Base-by-base conservation (phyloP, 1,140 invertebrate genomes). In the Druon quercuslanigerum region DNA sequence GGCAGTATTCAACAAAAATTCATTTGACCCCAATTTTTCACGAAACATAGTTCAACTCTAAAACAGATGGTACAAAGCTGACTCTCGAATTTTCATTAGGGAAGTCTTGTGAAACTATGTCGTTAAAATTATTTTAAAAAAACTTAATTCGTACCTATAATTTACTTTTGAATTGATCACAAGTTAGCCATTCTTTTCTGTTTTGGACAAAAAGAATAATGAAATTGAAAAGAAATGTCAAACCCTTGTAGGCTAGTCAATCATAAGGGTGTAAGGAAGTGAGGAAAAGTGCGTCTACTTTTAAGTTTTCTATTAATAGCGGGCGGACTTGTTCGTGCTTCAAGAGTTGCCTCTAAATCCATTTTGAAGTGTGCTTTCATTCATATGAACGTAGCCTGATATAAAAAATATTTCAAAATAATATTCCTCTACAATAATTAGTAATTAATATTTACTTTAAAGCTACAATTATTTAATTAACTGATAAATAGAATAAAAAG, bases 261-360 rank as follows among this genome's bases (percentile, higher is more conserved):
- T 71, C 52, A 54, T 33, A 19, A 71, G 46, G 40, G 46, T 13
- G 40, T 71, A 54, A 33, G 54, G 52, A 50, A 60, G 40, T 60
- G 13, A 50, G 54, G 33, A 57, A 56, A 74, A 74, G 54, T 74
- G 52, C 8, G 50, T 40, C 73, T 60, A 76, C 54, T 71, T 56
- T 16, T 52, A 71, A 66, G 56, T 76, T 71, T 71, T 70, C 66
- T 76, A 76, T 54, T 20, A 66, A 51, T 66, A 13, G 71, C 72
- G 66, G 51, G 51, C 71, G 17, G 72, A 66, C 72, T 73, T 50
- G 72, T 57, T 16, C 51, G n/a, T 46, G 33, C 50, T 54, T 71
- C 71, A 9, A 56, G 33, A 50, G 46, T 19, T 33, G 50, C 17
- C 8, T 71, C 46, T 17, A 56, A 57, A 66, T 66, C 40, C 33